Conservation (phyloP, 2,797 vertebrate genomes). For the Acanthurus leucopareius region DNA sequence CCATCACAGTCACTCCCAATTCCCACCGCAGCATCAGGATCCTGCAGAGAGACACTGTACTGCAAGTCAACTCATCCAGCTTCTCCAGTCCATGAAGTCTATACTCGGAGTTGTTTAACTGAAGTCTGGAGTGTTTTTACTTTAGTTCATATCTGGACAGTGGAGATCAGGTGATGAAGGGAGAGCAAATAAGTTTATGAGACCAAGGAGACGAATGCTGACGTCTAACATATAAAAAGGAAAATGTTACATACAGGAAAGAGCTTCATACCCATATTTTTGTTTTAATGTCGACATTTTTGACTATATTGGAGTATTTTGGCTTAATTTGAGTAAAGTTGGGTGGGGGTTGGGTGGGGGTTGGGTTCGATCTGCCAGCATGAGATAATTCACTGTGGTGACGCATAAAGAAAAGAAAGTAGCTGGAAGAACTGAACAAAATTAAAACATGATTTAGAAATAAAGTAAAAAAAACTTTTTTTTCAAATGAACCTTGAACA, state of each 20-base stretch:
- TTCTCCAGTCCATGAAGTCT: constrained; percentile 23
- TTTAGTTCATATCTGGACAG: constrained; percentile 22
- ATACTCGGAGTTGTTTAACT: constrained; percentile 38
- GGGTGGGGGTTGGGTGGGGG: too few species aligned
- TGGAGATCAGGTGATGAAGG: constrained; percentile 33
- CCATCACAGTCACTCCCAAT: background rate
- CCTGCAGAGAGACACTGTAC: constrained; percentile 27
- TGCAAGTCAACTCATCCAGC: background rate
- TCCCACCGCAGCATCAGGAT: constrained; percentile 3
- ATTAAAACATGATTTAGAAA: background rate
- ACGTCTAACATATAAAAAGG: background rate
- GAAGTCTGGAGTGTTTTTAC: constrained; percentile 38
- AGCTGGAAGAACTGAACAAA: background rate
- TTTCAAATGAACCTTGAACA: background rate
- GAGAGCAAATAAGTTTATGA: constrained; percentile 18
- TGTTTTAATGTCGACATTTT: too few species aligned
- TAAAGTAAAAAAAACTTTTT: background rate
- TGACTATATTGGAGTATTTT: too few species aligned
- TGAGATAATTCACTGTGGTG: too few species aligned
- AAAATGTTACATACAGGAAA: background rate
- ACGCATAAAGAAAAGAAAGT: background rate
- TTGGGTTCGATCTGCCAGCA: too few species aligned
- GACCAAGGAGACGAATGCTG: constrained; percentile 19
- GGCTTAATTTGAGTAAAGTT: too few species aligned
- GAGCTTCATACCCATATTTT: background rate